These are phyloP conservation scores for Lithobates sylvaticus DNA, from an alignment of 2,797 vertebrate genomes.

Conservation along the genomic window DNA sequence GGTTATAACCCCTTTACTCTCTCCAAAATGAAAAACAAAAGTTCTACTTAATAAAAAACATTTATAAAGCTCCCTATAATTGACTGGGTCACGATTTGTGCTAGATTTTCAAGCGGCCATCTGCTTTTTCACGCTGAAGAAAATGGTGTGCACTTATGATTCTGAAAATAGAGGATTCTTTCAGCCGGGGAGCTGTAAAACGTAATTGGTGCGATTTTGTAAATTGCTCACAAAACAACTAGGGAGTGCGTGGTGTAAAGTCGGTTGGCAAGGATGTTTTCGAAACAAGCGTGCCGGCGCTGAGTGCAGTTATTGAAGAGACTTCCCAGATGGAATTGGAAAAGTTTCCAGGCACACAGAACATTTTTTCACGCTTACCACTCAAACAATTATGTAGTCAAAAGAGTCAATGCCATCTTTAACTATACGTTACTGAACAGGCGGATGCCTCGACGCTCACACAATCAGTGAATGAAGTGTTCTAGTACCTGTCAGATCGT, in stretches of 20 bases:
- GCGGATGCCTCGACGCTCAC: background rate
- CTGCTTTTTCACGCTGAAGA: background rate
- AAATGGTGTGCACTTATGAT: background rate
- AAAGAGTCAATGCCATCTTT: background rate
- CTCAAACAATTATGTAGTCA: constrained; percentile 38
- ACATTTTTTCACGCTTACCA: constrained; percentile 10
- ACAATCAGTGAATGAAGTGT: constrained; percentile 14
- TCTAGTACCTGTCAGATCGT: background rate
- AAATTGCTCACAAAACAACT: constrained; percentile 27
- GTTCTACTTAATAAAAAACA: too few species aligned
- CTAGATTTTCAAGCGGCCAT: background rate
- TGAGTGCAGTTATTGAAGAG: background rate
- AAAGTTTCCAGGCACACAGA: background rate
- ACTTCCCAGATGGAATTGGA: constrained; percentile 13
- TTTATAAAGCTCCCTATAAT: too few species aligned
- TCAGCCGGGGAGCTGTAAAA: constrained; percentile 1
- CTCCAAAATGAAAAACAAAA: too few species aligned
- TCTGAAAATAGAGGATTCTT: background rate
- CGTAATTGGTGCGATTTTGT: constrained; percentile 21
- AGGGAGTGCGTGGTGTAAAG: background rate
- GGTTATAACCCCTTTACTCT: too few species aligned
- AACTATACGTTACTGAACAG: background rate
- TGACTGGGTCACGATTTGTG: background rate
- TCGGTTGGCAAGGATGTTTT: background rate
- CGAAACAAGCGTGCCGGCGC: constrained; percentile 3